Base-by-base conservation (phyloP, 2,888 invertebrate species). In the Lepidochitona cinerea region DNA sequence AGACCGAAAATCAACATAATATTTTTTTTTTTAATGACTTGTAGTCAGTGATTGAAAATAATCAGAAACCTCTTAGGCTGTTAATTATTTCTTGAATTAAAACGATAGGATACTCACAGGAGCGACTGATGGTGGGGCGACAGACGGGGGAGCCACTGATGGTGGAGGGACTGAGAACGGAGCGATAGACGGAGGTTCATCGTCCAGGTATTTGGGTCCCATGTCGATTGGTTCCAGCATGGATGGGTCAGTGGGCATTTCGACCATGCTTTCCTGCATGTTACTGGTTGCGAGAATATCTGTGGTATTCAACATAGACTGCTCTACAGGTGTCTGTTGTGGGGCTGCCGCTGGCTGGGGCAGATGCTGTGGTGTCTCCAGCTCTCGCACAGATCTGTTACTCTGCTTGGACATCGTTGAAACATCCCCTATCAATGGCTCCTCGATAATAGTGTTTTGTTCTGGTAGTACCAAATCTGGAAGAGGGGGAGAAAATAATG, bases 111-210 rank as follows among this genome's bases (percentile, higher is more conserved):
- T 36, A 81, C 81, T 81, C 72, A 84, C 83, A 59, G 82, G 84
- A 23, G 84, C 83, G 23, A 85, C 84, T 33, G 85, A 84, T 6
- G 83, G 79, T 12, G 87, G 85, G 12, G 82, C 83, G 23, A 87
- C 85, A 36, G 86, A 87, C 6, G 80, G 79, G 2, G 84, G 84
- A 7, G 80, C 83, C 26, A 83, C 84, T 52, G 83, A 83, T 3
- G 83, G 79, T 14, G 86, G 86, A 7, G 83, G 80, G 0, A 86
- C 85, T 49, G 86, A 87, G 75, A 87, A 86, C 5, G 87, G 87
- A 33, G 86, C 86, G 35, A 87, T 85, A 7, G 87, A 87, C 3
- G 86, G 84, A 0, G 87, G 87, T 23, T 84, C 86, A 49, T 86
- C 85, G 37, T 87, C 85, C 72, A 81, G 66, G 29, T 37, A 37